Conservation (phyloP, 1,140 invertebrate species). For the Nilaparvata lugens region DNA sequence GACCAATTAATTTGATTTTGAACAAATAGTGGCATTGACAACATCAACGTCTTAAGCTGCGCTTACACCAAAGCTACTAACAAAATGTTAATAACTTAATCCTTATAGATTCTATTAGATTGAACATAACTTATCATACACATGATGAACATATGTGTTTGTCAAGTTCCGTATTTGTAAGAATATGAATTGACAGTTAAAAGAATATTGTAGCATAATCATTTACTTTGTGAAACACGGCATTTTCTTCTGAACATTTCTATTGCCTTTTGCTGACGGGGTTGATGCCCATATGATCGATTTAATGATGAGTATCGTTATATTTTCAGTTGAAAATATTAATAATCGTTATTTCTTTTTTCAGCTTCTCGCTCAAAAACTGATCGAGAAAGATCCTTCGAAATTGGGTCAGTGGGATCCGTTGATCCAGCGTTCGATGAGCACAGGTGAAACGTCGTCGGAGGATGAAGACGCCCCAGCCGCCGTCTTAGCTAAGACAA, state of each 20-base stretch:
- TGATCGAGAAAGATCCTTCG: slow-evolving; percentile 71
- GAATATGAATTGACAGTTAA: background rate
- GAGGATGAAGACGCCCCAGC: slow-evolving; percentile 7
- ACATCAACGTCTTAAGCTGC: too few relatives aligned
- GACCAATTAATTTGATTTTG: too few relatives aligned
- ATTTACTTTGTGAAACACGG: background rate
- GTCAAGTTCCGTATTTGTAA: too few relatives aligned
- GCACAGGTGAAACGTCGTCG: slow-evolving; percentile 9
- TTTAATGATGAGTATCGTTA: background rate
- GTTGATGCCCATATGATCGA: background rate
- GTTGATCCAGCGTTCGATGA: background rate
- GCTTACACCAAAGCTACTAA: too few relatives aligned
- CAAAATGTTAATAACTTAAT: too few relatives aligned
- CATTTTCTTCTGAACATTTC: background rate
- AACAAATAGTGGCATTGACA: too few relatives aligned
- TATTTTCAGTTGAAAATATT: background rate
- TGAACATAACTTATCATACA: too few relatives aligned
- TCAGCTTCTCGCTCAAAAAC: slow-evolving; percentile 65
- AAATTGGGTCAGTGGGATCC: slow-evolving; percentile 54
- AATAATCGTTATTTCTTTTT: slow-evolving; percentile 29
- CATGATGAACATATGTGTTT: too few relatives aligned
- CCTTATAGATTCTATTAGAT: too few relatives aligned
- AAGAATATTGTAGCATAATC: background rate
- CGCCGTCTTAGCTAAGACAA: background rate
- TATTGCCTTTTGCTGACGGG: background rate